phyloP scores from a whole-genome alignment of 1,140 invertebrate species.

The Mamestra configurata region DNA sequence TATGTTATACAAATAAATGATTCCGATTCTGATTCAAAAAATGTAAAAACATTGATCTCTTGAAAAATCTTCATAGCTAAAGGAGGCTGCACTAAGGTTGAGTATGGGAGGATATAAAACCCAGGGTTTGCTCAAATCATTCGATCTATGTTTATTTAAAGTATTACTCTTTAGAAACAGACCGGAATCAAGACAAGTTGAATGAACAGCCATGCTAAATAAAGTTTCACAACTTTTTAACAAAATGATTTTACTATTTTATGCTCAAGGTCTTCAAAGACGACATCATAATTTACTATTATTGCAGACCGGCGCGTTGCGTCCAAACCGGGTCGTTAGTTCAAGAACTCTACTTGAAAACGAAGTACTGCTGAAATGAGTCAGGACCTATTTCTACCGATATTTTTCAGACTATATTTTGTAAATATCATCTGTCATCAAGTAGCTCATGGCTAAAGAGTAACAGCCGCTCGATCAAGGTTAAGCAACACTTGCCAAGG shows the following conservation, averaged over 20 bases:
- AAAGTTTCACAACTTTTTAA: neutral
- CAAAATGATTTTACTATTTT: neutral
- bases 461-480: too few relatives aligned
- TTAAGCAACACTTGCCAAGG: too few relatives aligned
- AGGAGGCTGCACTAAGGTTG: neutral
- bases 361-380: neutral
- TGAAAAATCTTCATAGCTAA: neutral
- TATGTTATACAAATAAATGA: too few relatives aligned
- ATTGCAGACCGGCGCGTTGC: too few relatives aligned
- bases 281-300: neutral
- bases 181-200: neutral
- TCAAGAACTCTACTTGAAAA: neutral
- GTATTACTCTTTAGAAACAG: neutral
- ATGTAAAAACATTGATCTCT: neutral
- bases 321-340: neutral
- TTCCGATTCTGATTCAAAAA: too few relatives aligned
- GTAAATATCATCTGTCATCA: too few relatives aligned
- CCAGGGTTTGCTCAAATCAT: too few relatives aligned
- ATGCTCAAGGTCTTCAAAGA: neutral
- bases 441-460: too few relatives aligned
- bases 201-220: neutral
- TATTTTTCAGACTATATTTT: too few relatives aligned
- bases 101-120: too few relatives aligned
- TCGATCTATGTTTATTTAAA: neutral
- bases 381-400: too few relatives aligned